phyloP scores from a whole-genome alignment of 2,113 vertebrate species.

The Tiliqua scincoides region DNA sequence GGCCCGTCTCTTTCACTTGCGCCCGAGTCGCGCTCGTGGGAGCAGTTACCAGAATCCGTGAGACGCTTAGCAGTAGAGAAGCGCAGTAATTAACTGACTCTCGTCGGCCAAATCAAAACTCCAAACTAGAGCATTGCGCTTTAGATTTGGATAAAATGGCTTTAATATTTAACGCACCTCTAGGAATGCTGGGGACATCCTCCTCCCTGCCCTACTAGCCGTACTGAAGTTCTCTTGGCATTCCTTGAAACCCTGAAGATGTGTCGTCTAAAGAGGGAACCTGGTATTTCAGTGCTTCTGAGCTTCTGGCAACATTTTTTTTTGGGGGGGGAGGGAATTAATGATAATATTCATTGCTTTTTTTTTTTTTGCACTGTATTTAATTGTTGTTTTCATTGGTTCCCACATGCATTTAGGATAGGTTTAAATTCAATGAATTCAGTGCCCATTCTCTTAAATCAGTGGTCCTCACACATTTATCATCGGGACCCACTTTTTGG shows the following conservation, averaged over 20 bases:
- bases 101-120: neutral
- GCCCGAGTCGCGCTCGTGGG: neutral
- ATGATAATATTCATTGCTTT: no score
- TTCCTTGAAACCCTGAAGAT: neutral
- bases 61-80: slow-evolving; percentile 25
- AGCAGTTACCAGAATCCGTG: neutral
- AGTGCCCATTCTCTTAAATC: no score
- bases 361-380: no score
- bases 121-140: slow-evolving; percentile 1
- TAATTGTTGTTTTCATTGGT: no score
- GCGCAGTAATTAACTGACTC: slow-evolving; percentile 42
- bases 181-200: neutral
- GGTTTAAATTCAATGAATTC: no score
- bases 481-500: no score
- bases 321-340: neutral
- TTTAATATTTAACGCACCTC: neutral
- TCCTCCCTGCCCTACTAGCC: no score
- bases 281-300: no score
- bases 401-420: no score
- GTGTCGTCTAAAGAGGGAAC: neutral
- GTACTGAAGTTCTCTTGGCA: neutral
- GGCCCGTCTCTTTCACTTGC: slow-evolving; percentile 4
- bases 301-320: neutral
- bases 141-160: neutral
- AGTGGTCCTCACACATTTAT: no score